Base-by-base conservation (phyloP, 2,113 vertebrate species). In the Dromaius novaehollandiae region DNA sequence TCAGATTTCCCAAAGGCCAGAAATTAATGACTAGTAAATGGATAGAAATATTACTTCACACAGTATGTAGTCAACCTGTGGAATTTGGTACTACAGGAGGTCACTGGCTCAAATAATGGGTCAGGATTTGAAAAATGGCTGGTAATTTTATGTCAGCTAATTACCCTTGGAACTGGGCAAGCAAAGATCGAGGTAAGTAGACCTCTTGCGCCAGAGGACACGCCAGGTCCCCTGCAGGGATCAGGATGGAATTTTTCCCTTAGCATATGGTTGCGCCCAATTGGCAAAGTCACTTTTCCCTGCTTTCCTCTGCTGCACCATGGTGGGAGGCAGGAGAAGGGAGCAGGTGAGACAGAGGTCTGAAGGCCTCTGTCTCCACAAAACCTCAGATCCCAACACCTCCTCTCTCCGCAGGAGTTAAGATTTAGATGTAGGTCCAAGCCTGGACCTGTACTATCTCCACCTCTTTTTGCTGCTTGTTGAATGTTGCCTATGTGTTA, bases 21-120 rank as follows among this genome's bases (percentile, higher is more conserved):
- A 95, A 96, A 97, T 96, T 97, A 96, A 97, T 97, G 96, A 92
- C 91, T 86, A 93, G 86, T 96, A 97, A 96, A 97, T 97, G 92
- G 95, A 82, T 91, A 97, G 91, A 97, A 96, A 94, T 95, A 96
- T 97, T 97, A 95, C 96, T 97, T 96, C 92, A 95, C 92, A 77
- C 97, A 97, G 97, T 96, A 76, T 97, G 97, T 64, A 97, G 91
- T 88, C 92, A 94, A 78, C 83, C 69, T 65, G 65, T 93, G 95
- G 96, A 96, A 97, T 97, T 93, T 64, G 78, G 85, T 97, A 51
- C 91, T 94, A 92, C 87, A 86, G 84, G 81, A 96, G 94, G 96
- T 90, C 90, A 93, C 74, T 4, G 19, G 92, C 91, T 85, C 88
- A 91, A 90, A 97, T 69, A 83, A 76, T 71, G 68, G 87, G 42